phyloP scores from a whole-genome alignment of 2,888 invertebrate species.

The Trissonchulus sp. region DNA sequence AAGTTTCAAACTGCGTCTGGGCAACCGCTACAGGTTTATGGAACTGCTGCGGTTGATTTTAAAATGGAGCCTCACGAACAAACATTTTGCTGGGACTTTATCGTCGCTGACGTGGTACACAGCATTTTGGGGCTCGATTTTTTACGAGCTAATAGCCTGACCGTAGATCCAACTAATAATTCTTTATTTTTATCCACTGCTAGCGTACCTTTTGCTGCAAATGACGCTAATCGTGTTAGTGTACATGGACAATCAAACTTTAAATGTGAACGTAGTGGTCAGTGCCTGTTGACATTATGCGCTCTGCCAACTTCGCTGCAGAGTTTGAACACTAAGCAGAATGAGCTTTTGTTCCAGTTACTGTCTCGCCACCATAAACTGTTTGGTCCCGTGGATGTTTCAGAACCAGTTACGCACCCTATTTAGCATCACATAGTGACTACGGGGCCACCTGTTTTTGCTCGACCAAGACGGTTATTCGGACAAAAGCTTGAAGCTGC shows the following conservation, averaged over 20 bases:
- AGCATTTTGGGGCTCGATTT: background rate
- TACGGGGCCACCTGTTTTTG: conserved; percentile 14
- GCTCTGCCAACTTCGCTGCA: too few species aligned
- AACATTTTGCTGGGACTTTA: background rate
- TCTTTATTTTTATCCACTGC: too few species aligned
- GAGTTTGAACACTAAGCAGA: too few species aligned
- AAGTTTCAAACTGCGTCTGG: background rate
- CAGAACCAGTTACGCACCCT: background rate
- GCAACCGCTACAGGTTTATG: background rate
- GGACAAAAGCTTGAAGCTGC: conserved; percentile 17
- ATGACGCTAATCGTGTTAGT: too few species aligned
- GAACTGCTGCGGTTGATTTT: background rate
- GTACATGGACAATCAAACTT: too few species aligned
- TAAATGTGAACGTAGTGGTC: too few species aligned
- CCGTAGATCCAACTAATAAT: background rate
- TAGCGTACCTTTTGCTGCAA: background rate
- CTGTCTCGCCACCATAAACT: too few species aligned
- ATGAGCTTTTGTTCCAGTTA: too few species aligned
- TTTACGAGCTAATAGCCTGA: background rate
- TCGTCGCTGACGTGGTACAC: background rate
- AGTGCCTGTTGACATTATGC: too few species aligned
- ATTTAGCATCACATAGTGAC: conserved; percentile 6
- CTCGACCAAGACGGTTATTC: conserved; percentile 8
- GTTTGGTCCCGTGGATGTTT: background rate
- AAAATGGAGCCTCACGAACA: background rate